A percentile compares a stretch with the other conserved stretches of the same genome.
phyloP scores from a whole-genome alignment of 2,113 vertebrate species.

The Nematolebias whitei region DNA sequence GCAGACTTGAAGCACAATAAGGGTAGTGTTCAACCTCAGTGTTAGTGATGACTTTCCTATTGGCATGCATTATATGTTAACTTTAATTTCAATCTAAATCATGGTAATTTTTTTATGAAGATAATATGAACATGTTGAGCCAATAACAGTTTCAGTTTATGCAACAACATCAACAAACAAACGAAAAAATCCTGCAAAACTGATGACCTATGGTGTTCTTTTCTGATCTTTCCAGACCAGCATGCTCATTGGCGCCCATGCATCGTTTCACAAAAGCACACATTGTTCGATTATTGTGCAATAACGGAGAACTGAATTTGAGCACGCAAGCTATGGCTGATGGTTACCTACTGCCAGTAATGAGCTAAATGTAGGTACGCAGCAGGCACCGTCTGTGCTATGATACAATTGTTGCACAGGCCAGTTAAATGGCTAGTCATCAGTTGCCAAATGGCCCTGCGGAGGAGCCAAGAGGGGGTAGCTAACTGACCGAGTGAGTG shows the following conservation, averaged over 20 bases:
- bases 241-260: conserved; percentile 1
- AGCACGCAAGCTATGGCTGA: conserved; percentile 34
- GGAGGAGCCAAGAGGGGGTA: conserved; percentile 54
- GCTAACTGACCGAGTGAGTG: conserved; percentile 54
- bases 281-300: conserved; percentile 29
- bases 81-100: too few species aligned
- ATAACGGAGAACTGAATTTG: conserved; percentile 29
- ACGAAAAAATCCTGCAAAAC: too few species aligned
- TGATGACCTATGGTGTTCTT: conserved; percentile 2
- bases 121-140: not conserved
- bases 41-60: too few species aligned
- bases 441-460: conserved; percentile 62
- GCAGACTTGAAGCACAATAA: too few species aligned
- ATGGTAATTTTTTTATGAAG: not conserved
- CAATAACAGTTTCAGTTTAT: not conserved
- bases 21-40: too few species aligned
- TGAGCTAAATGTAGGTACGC: conserved; percentile 53
- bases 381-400: conserved; percentile 54
- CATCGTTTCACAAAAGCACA: not conserved
- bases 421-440: conserved; percentile 57
- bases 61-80: too few species aligned
- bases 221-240: conserved; percentile 5
- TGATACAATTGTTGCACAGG: conserved; percentile 33
- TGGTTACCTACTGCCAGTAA: conserved; percentile 47
- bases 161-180: too few species aligned